Base-by-base conservation (phyloP, 1,140 invertebrate genomes). In the Neodiprion fabricii region DNA sequence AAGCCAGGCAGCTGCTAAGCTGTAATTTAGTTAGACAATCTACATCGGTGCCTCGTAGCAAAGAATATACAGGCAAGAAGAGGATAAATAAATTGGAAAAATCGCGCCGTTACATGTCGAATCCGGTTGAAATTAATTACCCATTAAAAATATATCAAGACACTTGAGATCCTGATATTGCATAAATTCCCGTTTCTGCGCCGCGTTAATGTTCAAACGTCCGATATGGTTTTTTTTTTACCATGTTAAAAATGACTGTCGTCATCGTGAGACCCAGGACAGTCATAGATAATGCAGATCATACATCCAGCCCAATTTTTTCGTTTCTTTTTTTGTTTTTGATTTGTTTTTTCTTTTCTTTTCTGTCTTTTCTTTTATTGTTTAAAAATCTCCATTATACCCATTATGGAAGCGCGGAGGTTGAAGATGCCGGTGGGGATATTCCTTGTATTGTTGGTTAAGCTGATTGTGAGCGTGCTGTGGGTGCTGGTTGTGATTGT, bases 401-500 rank as follows among this genome's bases (percentile, higher is more conserved):
- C 85, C 84, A 79, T 86, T 85, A 80, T 85, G 85, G 81, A 81
- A 86, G 79, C 85, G 78, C 72, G 83, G 80, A 72, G 82, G 80
- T 65, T 84, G 79, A 79, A 84, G 84, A 79, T 87, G 86, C 76
- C 85, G 85, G 82, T 87, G 86, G 75, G 85, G 85, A 76, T 85
- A 85, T 78, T 87, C 85, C 85, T 86, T 86, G 84, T 84, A 86
- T 79, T 86, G 85, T 74, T 83, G 80, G 76, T 80, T 83, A 76
- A 79, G 79, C 75, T 84, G 81, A 69, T 75, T 77, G 70, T 84
- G 82, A 48, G 82, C 79, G 74, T 82, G 80, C 74, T 80, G 79
- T 14, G 71, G 71, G 68, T 82, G 83, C 72, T 81, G 83, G 71
- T 79, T 79, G 76, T 85, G 70, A 71, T 23, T 80, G 73, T 85